Conservation (phyloP, 2,888 invertebrate genomes). For the Serrognathus titanus region DNA sequence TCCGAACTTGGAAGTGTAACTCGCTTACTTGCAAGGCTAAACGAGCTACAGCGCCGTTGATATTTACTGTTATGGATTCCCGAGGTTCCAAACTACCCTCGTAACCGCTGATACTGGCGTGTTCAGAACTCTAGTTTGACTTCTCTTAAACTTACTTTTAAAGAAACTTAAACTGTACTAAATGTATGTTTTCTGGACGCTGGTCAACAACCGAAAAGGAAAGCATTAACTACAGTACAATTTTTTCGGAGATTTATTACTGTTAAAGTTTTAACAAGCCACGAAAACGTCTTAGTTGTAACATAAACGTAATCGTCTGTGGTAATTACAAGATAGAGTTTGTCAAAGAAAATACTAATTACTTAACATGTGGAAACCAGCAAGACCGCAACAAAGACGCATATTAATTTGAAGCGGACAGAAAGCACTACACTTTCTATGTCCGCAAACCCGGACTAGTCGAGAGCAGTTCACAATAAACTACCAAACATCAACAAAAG, state of each 20-base stretch:
- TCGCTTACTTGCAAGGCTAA: conserved; percentile 28
- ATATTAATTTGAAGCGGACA: no score
- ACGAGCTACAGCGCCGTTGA: conserved; percentile 39
- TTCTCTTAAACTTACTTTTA: conserved; percentile 33
- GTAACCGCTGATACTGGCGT: conserved; percentile 39
- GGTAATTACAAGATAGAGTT: no score
- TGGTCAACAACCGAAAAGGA: conserved; percentile 17
- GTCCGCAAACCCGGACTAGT: not conserved
- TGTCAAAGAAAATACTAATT: no score
- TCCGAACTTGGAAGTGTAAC: conserved; percentile 36
- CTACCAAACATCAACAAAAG: conserved; percentile 34
- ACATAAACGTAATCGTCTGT: no score
- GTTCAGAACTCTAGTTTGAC: conserved; percentile 33
- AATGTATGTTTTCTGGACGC: conserved; percentile 33
- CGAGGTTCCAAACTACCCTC: conserved; percentile 39
- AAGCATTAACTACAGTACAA: not conserved
- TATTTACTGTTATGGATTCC: conserved; percentile 37
- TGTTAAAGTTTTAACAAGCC: no score
- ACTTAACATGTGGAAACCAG: no score
- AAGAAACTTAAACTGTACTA: conserved; percentile 35
- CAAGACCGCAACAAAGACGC: no score
- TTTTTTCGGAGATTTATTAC: not conserved
- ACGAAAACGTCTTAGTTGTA: no score
- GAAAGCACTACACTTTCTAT: not conserved
- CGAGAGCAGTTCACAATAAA: conserved; percentile 8